Evolutionary conservation across 2,888 invertebrate genomes (phyloP).

Genomic region (Eristalinus aeneus): DNA sequence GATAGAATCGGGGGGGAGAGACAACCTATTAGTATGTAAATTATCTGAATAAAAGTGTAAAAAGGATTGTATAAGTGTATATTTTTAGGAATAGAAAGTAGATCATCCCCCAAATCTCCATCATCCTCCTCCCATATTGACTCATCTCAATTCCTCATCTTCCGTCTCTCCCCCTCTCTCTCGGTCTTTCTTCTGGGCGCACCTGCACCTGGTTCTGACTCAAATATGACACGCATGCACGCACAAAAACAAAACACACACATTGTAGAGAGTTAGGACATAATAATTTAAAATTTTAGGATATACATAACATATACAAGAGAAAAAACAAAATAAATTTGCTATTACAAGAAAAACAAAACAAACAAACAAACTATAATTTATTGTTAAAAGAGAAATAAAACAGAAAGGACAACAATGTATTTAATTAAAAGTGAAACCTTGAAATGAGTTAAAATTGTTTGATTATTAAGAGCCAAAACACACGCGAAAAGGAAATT

Average conservation of each 20-base stretch:
- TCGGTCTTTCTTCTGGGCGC: no score
- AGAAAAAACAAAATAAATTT: slow-evolving; percentile 28
- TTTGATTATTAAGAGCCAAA: slow-evolving; percentile 52
- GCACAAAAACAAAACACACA: slow-evolving; percentile 10
- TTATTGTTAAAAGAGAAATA: slow-evolving; percentile 54
- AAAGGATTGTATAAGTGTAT: slow-evolving; percentile 63
- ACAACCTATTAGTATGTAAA: slow-evolving; percentile 55
- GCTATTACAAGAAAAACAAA: slow-evolving; percentile 17
- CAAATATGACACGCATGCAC: slow-evolving; percentile 26
- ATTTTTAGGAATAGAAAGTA: slow-evolving; percentile 55
- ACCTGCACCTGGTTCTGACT: background rate
- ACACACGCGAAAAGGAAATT: background rate
- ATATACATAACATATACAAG: slow-evolving; percentile 42
- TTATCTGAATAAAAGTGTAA: slow-evolving; percentile 39
- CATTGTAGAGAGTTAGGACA: slow-evolving; percentile 57
- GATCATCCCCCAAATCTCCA: background rate
- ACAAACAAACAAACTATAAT: slow-evolving; percentile 49
- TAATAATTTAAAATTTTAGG: slow-evolving; percentile 59
- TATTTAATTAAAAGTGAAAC: slow-evolving; percentile 28
- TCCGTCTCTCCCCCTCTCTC: background rate
- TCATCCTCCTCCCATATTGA: background rate
- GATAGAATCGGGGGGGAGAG: slow-evolving; percentile 30
- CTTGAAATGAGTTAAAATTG: slow-evolving; percentile 21
- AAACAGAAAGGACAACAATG: background rate
- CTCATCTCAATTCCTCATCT: background rate